phyloP scores from a whole-genome alignment of 2,888 invertebrate species.

The Drosophila paramelanica region DNA sequence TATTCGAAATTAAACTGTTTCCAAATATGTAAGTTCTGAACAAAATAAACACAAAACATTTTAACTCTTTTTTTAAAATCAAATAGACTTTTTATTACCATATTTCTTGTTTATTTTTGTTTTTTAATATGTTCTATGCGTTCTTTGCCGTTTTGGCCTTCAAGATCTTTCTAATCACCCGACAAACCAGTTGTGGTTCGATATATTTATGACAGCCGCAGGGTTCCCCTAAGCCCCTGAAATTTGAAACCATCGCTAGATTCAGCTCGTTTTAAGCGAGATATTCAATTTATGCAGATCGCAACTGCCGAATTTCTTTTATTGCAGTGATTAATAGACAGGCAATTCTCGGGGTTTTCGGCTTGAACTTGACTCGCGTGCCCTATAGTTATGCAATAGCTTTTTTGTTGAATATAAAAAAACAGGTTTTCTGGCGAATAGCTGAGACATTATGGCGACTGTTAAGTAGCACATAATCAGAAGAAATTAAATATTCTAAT shows the following conservation, averaged over 20 bases:
- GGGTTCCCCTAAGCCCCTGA: constrained; percentile 12
- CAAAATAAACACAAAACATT: constrained; percentile 56
- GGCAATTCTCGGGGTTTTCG: constrained; percentile 22
- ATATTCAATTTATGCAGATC: constrained; percentile 63
- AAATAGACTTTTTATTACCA: constrained; percentile 3
- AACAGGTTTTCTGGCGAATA: constrained; percentile 40
- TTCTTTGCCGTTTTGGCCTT: constrained; percentile 32
- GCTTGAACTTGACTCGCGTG: constrained; percentile 52
- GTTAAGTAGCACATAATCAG: constrained; percentile 7
- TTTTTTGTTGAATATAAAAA: constrained; percentile 4
- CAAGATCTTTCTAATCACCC: constrained; percentile 30
- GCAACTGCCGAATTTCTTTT: constrained; percentile 33
- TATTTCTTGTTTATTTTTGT: not conserved
- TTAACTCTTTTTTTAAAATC: constrained; percentile 50
- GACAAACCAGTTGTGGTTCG: constrained; percentile 58
- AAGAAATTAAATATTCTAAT: constrained; percentile 71
- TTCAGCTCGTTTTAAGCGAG: constrained; percentile 37
- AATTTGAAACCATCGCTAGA: constrained; percentile 3
- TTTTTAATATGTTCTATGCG: constrained; percentile 5
- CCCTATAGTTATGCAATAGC: constrained; percentile 62
- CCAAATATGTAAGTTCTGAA: constrained; percentile 39
- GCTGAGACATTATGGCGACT: constrained; percentile 66
- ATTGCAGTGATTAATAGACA: constrained; percentile 64
- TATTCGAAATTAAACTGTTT: constrained; percentile 57
- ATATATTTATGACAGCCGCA: constrained; percentile 38